A percentile compares a stretch with the other conserved stretches of the same genome.
Conservation (phyloP, 2,888 invertebrate genomes). For the Drosophila yooni region DNA sequence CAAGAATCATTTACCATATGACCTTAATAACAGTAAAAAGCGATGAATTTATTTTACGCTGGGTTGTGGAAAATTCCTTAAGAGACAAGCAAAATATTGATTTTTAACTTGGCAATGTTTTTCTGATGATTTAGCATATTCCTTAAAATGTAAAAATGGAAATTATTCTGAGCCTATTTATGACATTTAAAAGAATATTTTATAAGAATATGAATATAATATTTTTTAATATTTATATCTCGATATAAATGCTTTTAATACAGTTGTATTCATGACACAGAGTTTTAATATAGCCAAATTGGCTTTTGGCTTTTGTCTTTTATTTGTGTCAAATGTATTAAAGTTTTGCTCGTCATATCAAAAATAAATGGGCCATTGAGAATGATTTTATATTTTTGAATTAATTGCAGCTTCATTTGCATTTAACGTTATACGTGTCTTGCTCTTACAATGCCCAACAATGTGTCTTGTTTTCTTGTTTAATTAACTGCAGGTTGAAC, state of each 20-base stretch:
- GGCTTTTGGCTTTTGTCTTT: background rate
- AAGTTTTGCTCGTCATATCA: background rate
- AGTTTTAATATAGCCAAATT: background rate
- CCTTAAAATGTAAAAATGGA: background rate
- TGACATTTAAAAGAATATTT: background rate
- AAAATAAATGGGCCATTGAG: background rate
- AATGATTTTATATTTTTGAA: background rate
- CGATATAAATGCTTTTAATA: background rate
- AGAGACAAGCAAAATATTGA: background rate
- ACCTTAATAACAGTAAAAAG: background rate
- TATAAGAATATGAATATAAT: background rate
- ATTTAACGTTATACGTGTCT: background rate
- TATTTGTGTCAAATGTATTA: background rate
- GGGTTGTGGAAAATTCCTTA: background rate
- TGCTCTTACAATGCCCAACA: background rate
- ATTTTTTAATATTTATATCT: background rate
- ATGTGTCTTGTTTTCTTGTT: background rate
- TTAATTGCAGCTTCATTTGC: background rate
- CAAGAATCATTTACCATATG: background rate
- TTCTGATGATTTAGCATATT: background rate
- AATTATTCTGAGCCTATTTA: background rate
- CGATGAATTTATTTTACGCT: background rate
- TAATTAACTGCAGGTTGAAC: slow-evolving; percentile 1
- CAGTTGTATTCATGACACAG: background rate
- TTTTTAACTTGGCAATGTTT: background rate